These are phyloP conservation scores for Anodontia alba DNA, from an alignment of 2,888 invertebrate species.

Conservation along the genomic window DNA sequence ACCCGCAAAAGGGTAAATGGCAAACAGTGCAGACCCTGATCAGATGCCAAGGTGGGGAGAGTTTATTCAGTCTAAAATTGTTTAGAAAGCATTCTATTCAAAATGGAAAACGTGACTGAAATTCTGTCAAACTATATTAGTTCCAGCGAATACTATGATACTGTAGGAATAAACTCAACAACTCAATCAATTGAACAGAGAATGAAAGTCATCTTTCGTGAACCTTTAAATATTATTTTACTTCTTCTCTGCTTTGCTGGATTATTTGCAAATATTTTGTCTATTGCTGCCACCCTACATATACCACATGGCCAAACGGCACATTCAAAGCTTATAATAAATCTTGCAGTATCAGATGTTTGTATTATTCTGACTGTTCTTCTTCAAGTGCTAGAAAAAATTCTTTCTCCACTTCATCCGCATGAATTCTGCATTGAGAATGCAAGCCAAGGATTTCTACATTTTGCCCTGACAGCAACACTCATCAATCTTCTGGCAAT, in stretches of 20 bases:
- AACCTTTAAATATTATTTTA: constrained; percentile 37
- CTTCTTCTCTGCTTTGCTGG: constrained; percentile 62
- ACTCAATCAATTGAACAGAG: background rate
- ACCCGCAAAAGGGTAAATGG: no score
- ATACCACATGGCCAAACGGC: constrained; percentile 74
- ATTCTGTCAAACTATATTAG: no score
- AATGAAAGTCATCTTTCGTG: background rate
- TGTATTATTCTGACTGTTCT: constrained; percentile 73
- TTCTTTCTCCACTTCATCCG: background rate
- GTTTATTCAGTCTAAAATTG: no score
- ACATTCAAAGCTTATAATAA: constrained; percentile 76
- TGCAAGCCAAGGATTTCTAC: constrained; percentile 68
- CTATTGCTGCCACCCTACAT: constrained; percentile 74
- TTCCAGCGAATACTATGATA: no score
- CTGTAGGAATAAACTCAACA: no score
- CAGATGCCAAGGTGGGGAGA: no score
- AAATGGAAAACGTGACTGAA: no score
- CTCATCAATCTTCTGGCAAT: constrained; percentile 73
- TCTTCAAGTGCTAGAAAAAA: constrained; percentile 39
- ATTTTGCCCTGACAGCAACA: constrained; percentile 71
- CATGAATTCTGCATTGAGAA: constrained; percentile 57
- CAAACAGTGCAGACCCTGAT: no score
- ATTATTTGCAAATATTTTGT: constrained; percentile 74
- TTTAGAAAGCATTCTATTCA: no score
- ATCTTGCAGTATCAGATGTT: constrained; percentile 74